Evolutionary conservation across 1,140 invertebrate genomes (phyloP).

Genomic region (Bombus cullumanus): DNA sequence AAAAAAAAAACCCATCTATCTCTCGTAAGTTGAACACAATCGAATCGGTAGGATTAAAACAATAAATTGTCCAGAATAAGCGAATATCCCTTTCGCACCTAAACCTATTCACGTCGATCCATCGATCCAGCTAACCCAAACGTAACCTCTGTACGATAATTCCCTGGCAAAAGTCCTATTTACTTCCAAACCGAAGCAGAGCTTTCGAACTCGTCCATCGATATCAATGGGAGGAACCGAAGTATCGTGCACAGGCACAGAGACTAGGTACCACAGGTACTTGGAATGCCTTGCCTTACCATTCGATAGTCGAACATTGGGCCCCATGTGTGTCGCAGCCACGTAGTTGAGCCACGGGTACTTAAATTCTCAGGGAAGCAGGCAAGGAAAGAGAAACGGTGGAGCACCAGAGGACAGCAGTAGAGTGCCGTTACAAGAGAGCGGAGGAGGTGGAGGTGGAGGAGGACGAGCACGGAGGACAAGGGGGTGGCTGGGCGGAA

Average conservation of each 20-base stretch:
- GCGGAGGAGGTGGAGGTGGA: no score
- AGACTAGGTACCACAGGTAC: neutral
- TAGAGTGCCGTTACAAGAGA: neutral
- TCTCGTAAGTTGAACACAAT: neutral
- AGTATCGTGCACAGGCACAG: neutral
- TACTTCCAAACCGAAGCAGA: neutral
- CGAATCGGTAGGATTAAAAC: conserved; percentile 14
- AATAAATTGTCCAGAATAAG: conserved; percentile 7
- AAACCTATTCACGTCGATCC: neutral
- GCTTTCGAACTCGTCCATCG: neutral
- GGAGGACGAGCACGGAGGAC: neutral
- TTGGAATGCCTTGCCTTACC: neutral
- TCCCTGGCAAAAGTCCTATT: neutral
- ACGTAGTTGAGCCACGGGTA: conserved; percentile 15
- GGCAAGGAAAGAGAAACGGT: conserved; percentile 11
- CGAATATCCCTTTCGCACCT: neutral
- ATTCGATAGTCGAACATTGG: neutral
- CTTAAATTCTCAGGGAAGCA: conserved; percentile 29
- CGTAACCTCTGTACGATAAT: neutral
- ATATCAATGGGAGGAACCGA: neutral
- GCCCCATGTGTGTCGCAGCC: neutral
- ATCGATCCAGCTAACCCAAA: neutral
- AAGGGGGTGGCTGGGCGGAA: neutral
- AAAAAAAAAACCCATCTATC: neutral
- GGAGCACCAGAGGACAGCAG: neutral